Percentiles rank a stretch among this genome's conserved stretches.
Evolutionary conservation across 2,888 invertebrate species (phyloP).

Genomic region (Syrista parreyssii): DNA sequence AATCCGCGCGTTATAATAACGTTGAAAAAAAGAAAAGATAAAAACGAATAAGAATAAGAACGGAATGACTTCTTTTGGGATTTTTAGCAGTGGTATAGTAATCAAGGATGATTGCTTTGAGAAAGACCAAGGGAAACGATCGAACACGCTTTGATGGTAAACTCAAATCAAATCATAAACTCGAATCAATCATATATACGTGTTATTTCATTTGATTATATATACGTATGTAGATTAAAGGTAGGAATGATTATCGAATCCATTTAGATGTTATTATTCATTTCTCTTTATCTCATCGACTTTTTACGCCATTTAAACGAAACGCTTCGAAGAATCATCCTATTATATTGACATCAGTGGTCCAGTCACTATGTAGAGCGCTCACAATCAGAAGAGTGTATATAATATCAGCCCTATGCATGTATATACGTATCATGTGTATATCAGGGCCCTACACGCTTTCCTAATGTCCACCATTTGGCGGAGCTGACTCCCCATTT

Average conservation of each 20-base stretch:
- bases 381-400: neutral
- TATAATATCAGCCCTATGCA: neutral
- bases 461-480: slow-evolving; percentile 50
- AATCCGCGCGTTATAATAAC: slow-evolving; percentile 22
- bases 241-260: neutral
- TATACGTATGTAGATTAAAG: neutral
- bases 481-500: slow-evolving; percentile 15
- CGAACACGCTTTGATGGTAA: neutral
- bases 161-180: no score
- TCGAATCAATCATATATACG: no score
- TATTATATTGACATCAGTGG: slow-evolving; percentile 56
- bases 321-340: slow-evolving; percentile 40
- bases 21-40: neutral
- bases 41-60: neutral
- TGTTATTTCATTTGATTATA: no score
- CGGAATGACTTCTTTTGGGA: neutral
- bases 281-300: neutral
- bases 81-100: neutral
- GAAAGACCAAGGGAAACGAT: neutral
- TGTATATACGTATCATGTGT: neutral
- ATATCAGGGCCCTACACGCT: slow-evolving; percentile 22
- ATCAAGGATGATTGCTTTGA: neutral
- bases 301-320: neutral
- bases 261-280: neutral
- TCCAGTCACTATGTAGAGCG: neutral